These are phyloP conservation scores for Ondatra zibethicus DNA, from an alignment of 2,113 vertebrate genomes.

Conservation along the genomic window DNA sequence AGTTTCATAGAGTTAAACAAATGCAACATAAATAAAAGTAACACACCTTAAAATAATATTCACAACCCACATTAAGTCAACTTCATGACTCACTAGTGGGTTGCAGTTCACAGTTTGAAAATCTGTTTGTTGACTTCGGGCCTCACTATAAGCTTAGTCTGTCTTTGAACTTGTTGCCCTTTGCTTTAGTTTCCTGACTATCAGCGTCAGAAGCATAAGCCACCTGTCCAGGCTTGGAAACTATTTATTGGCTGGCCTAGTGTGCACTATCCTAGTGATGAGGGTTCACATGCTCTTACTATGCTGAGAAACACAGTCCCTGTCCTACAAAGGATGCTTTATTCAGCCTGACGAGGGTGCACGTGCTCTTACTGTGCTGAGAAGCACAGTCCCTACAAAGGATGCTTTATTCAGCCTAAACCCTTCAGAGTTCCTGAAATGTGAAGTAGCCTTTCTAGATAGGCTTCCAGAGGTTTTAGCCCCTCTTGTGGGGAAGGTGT, in stretches of 20 bases:
- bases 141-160: background rate
- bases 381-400: background rate
- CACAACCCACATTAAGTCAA: background rate
- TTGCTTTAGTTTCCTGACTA: background rate
- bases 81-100: background rate
- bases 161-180: background rate
- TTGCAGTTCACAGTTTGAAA: background rate
- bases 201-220: background rate
- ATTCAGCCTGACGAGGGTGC: background rate
- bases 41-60: too few species aligned
- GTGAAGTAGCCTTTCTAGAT: background rate
- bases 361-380: background rate
- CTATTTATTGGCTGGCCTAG: background rate
- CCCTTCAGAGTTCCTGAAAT: background rate
- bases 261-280: background rate
- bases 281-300: background rate
- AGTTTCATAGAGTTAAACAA: too few species aligned
- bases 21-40: too few species aligned
- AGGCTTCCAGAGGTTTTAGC: slow-evolving; percentile 5
- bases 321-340: background rate
- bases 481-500: background rate
- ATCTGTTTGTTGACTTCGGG: background rate
- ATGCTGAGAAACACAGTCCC: background rate
- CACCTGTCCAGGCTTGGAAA: background rate
- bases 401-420: slow-evolving; percentile 35